Evolutionary conservation across 2,888 invertebrate species (phyloP), one percentile per base, ranked within the genome.

Genomic region (Drosophila parthenogenetica): DNA sequence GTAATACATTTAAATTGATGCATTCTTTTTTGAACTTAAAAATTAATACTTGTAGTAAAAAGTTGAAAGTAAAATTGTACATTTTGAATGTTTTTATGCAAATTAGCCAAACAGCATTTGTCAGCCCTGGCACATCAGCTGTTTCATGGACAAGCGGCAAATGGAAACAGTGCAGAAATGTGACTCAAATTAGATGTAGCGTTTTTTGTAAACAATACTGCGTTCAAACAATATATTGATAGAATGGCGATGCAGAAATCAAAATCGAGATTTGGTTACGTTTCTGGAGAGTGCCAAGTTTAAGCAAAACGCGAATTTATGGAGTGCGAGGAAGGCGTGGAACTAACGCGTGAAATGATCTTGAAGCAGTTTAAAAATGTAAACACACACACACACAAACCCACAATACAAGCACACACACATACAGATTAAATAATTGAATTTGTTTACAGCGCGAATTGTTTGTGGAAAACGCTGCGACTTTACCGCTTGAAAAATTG

Each of bases 361-460:
- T 10, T 76, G 19, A 46, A 77, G 13, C 58, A 54, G 29, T 19
- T 61, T 1, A 54, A 17, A 37, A 29, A 7, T 10, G 60, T 61
- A 22, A 51, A 22, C 25, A 14, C 5, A 29, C 7, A 19, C 19
- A 8, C 8, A 29, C 29, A 29, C 5, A 5, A 22, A 22, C 5
- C 1, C 25, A 25, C 29, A 29, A 22, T 22, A 22, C 22, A 22
- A 22, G 5, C 5, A 29, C 8, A 29, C 29, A 29, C 29, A 2
- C 2, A 8, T 14, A 17, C 8, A 42, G 32, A 1, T 3, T 13
- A 2, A 13, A 2, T 5, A 5, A 5, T n/a, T 37, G 7, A 1
- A 46, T 17, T 29, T n/a, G 3, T 29, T n/a, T 17, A 10, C 19
- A 80, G 80, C 77, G 82, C 11, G 65, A 62, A 51, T 22, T 81